Evolutionary conservation across 2,888 invertebrate genomes (phyloP).

Genomic region (Drosophila meridiana): DNA sequence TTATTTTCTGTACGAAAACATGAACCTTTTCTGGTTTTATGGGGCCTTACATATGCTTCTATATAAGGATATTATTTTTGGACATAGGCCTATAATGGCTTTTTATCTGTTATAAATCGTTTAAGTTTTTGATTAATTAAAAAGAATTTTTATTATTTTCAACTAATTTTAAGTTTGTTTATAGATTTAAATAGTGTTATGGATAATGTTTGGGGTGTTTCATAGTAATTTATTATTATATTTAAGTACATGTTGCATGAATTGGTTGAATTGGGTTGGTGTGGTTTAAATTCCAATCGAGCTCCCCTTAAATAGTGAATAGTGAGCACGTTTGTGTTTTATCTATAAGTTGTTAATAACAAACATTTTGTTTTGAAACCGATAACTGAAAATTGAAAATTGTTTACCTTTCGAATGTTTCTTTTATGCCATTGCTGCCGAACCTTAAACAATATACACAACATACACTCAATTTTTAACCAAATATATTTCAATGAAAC

Average conservation of each 20-base stretch:
- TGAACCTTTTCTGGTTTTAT: neutral
- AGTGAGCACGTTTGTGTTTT: slow-evolving; percentile 50
- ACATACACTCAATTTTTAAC: slow-evolving; percentile 38
- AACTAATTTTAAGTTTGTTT: slow-evolving; percentile 8
- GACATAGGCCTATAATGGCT: neutral
- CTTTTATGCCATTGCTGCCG: slow-evolving; percentile 38
- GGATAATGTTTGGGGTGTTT: neutral
- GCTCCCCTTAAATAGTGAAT: slow-evolving; percentile 24
- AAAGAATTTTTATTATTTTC: neutral
- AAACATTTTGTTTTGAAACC: slow-evolving; percentile 44
- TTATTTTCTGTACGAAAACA: slow-evolving; percentile 12
- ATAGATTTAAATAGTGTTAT: neutral
- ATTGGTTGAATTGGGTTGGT: slow-evolving; percentile 33
- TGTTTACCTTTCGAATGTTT: slow-evolving; percentile 55
- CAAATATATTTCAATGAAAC: slow-evolving; percentile 51
- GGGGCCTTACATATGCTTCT: slow-evolving; percentile 8
- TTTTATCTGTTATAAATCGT: slow-evolving; percentile 4
- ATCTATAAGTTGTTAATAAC: slow-evolving; percentile 55
- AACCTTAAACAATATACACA: slow-evolving; percentile 24
- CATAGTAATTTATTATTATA: neutral
- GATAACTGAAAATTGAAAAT: slow-evolving; percentile 45
- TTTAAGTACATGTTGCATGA: slow-evolving; percentile 54
- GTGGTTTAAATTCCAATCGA: slow-evolving; percentile 32
- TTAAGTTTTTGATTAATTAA: slow-evolving; percentile 26
- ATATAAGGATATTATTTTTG: slow-evolving; percentile 1